Conservation (phyloP, 1,140 invertebrate species). For the Drosophila grimshawi region DNA sequence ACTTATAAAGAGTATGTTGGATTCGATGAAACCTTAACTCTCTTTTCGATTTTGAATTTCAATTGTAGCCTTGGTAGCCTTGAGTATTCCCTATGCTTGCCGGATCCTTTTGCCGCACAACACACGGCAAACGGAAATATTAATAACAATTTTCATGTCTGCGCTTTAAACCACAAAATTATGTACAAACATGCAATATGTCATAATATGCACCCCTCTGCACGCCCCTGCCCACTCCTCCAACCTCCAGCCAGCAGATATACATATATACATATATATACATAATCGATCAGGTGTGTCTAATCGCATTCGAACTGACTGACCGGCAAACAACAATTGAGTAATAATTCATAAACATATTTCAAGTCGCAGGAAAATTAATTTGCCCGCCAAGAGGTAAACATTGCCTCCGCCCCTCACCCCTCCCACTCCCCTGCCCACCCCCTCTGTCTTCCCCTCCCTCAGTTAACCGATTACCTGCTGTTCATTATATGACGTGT, state of each 20-base stretch:
- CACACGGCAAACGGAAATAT: constrained; percentile 36
- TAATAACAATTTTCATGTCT: constrained; percentile 45
- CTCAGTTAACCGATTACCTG: constrained; percentile 17
- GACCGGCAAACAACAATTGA: constrained; percentile 56
- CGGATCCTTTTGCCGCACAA: constrained; percentile 17
- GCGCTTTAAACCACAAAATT: constrained; percentile 68
- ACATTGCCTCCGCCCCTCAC: constrained; percentile 18
- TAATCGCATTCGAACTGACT: constrained; percentile 2
- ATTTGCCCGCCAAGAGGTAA: constrained; percentile 56
- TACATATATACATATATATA: constrained; percentile 9
- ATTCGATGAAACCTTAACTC: too few species aligned
- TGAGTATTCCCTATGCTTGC: neutral
- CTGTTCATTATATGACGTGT: constrained; percentile 72
- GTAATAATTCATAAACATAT: constrained; percentile 82
- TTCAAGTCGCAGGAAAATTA: constrained; percentile 73
- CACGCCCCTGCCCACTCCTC: too few species aligned
- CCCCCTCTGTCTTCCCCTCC: constrained; percentile 1
- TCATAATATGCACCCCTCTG: constrained; percentile 63
- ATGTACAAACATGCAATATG: constrained; percentile 79
- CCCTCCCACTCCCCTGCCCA: neutral
- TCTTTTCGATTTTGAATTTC: constrained; percentile 21
- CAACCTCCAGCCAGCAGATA: neutral
- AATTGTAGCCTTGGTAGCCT: constrained; percentile 4
- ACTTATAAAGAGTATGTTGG: too few species aligned
- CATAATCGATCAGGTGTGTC: constrained; percentile 77